Conservation (phyloP, 35 echinoderm and acorn worm genomes). For the Lytechinus variegatus region DNA sequence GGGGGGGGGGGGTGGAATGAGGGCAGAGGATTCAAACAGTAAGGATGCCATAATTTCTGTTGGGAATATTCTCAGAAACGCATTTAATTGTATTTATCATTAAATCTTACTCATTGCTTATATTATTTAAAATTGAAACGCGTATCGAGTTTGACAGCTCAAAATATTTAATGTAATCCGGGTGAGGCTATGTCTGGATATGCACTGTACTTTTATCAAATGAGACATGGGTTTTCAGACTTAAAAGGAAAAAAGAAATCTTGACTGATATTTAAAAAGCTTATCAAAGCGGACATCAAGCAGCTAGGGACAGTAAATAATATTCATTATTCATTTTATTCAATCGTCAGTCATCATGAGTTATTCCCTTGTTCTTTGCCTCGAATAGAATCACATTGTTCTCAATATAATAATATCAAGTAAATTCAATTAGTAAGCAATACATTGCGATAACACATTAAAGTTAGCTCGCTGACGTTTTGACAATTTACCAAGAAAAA, state of each 20-base stretch:
- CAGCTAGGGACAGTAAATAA: not conserved
- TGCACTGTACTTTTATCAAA: not conserved
- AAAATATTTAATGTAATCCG: not conserved
- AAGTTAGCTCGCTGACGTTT: not conserved
- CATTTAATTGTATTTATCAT: too few relatives aligned
- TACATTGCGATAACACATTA: not conserved
- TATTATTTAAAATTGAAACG: too few relatives aligned
- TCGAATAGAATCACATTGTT: slow-evolving; percentile 5
- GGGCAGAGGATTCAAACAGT: too few relatives aligned
- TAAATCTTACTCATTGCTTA: too few relatives aligned
- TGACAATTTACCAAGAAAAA: not conserved
- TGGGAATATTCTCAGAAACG: too few relatives aligned
- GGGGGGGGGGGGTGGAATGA: too few relatives aligned
- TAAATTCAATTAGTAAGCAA: not conserved
- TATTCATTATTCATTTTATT: not conserved
- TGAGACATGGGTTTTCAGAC: not conserved
- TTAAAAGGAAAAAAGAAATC: not conserved
- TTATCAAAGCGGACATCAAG: not conserved
- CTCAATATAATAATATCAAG: not conserved
- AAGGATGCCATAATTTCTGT: too few relatives aligned
- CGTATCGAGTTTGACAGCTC: not conserved
- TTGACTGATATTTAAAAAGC: not conserved
- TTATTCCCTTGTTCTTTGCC: not conserved
- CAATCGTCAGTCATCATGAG: not conserved
- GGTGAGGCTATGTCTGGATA: too few relatives aligned